A percentile compares a stretch with the other conserved stretches of the same genome.
These are phyloP conservation scores for Odontesthes bonariensis DNA, from an alignment of 2,113 vertebrate species.

Conservation along the genomic window DNA sequence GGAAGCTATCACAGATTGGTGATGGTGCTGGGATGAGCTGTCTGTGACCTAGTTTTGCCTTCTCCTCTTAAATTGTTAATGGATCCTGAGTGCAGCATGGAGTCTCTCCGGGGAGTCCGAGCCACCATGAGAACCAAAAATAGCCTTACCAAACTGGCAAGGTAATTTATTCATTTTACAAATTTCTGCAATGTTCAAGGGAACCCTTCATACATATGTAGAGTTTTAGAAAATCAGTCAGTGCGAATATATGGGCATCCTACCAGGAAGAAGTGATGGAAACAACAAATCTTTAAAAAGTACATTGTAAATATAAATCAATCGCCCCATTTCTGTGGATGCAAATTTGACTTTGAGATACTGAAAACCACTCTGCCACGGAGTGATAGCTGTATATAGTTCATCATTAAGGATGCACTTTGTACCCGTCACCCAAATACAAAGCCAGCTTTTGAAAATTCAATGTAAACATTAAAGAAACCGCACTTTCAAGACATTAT, in stretches of 20 bases:
- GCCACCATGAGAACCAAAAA: slow-evolving; percentile 73
- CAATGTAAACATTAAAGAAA: neutral
- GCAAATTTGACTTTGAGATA: neutral
- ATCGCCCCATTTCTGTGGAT: neutral
- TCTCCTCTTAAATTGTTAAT: slow-evolving; percentile 83
- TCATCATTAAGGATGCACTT: neutral
- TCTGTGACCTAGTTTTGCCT: slow-evolving; percentile 75
- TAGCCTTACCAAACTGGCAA: slow-evolving; percentile 62
- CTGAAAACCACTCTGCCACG: slow-evolving; percentile 6
- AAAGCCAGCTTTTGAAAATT: no score
- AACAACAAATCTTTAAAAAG: slow-evolving; percentile 2
- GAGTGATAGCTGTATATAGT: slow-evolving; percentile 5
- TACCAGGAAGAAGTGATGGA: neutral
- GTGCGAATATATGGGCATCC: neutral
- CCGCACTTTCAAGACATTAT: neutral
- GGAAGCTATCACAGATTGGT: slow-evolving; percentile 31
- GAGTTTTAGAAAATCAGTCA: neutral
- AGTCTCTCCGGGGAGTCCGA: slow-evolving; percentile 68
- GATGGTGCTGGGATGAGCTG: slow-evolving; percentile 55
- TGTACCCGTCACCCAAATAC: neutral
- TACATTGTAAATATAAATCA: neutral
- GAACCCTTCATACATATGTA: slow-evolving; percentile 2
- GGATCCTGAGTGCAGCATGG: slow-evolving; percentile 75
- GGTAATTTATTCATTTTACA: slow-evolving; percentile 74
- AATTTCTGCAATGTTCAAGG: slow-evolving; percentile 21